These are phyloP conservation scores for Malthinus flaveolus DNA, from an alignment of 2,888 invertebrate species.

Conservation along the genomic window DNA sequence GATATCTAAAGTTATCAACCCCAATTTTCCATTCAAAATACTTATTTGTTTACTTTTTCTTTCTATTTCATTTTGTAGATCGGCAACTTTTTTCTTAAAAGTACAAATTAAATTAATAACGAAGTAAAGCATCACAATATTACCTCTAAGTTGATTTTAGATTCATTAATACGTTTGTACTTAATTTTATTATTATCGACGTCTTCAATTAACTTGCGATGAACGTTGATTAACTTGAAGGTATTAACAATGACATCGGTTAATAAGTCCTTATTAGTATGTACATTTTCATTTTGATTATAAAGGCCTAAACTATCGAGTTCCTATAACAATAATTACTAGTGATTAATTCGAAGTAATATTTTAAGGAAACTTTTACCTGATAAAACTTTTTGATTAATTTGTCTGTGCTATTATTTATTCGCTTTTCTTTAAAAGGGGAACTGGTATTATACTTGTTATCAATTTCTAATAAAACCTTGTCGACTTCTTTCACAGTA, in stretches of 20 bases:
- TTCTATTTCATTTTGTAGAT: neutral
- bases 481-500: neutral
- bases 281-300: neutral
- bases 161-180: neutral
- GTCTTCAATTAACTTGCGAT: neutral
- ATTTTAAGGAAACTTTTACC: neutral
- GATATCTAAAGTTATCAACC: neutral
- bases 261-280: neutral
- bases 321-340: neutral
- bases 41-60: neutral
- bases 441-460: neutral
- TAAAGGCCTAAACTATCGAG: neutral
- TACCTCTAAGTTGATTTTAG: neutral
- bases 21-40: neutral
- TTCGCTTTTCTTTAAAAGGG: neutral
- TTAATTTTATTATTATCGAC: neutral
- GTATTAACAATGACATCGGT: neutral
- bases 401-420: neutral
- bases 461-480: neutral
- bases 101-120: neutral
- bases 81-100: neutral
- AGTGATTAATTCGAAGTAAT: neutral
- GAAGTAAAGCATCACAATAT: neutral
- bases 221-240: neutral
- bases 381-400: neutral